phyloP scores from a whole-genome alignment of 2,113 vertebrate species.

The Nanger granti region DNA sequence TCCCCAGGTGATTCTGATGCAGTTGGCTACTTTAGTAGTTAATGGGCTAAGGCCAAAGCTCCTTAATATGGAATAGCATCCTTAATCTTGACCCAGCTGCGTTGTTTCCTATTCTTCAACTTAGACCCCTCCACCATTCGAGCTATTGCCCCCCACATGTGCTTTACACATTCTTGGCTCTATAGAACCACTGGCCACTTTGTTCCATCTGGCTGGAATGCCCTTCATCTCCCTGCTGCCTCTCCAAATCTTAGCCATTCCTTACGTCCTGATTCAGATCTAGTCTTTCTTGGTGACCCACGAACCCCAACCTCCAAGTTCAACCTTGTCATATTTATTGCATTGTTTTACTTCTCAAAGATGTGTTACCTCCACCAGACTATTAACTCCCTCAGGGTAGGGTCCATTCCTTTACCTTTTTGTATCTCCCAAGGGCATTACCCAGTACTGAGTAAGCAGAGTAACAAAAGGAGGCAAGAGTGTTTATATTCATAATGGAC shows the following conservation, averaged over 20 bases:
- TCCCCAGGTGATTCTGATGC: not conserved
- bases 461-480: not conserved
- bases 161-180: not conserved
- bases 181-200: not conserved
- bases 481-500: constrained; percentile 10
- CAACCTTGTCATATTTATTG: constrained; percentile 27
- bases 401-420: constrained; percentile 9
- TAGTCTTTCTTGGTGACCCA: constrained; percentile 6
- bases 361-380: not conserved
- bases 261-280: not conserved
- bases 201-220: not conserved
- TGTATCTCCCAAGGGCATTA: not conserved
- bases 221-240: not conserved
- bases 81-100: not conserved
- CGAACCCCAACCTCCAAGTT: not conserved
- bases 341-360: not conserved
- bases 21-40: not conserved
- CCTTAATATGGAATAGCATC: not conserved
- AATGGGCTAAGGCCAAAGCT: not conserved
- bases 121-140: not conserved
- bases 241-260: not conserved
- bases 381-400: not conserved
- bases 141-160: not conserved
- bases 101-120: not conserved
- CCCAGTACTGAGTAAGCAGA: not conserved